Evolutionary conservation across 2,113 vertebrate genomes (phyloP).

Genomic region (Hyperopisus bebe): DNA sequence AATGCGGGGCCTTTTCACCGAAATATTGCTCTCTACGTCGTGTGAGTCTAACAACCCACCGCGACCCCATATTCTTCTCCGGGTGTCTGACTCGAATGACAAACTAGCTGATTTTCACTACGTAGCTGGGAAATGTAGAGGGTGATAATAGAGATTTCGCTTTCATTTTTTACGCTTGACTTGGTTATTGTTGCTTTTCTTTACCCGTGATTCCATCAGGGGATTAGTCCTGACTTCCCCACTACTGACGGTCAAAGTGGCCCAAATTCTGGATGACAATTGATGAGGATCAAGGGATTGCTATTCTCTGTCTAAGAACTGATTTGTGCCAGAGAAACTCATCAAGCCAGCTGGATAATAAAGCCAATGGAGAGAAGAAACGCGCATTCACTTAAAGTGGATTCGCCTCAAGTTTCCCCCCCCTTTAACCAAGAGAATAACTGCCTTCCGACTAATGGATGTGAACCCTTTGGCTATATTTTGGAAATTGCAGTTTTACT

Average conservation of each 20-base stretch:
- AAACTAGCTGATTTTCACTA: constrained; percentile 95
- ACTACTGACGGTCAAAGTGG: constrained; percentile 93
- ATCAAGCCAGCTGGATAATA: constrained; percentile 75
- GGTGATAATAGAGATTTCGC: constrained; percentile 99
- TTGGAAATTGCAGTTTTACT: background rate
- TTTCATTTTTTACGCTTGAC: constrained; percentile 99
- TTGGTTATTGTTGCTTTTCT: constrained; percentile 99
- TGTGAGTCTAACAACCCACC: constrained; percentile 98
- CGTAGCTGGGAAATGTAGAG: constrained; percentile 96
- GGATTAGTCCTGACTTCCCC: constrained; percentile 99
- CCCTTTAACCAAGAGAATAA: constrained; percentile 44
- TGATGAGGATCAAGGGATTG: constrained; percentile 91
- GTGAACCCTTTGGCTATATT: constrained; percentile 72
- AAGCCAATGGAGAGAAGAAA: constrained; percentile 65
- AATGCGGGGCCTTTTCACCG: constrained; percentile 80
- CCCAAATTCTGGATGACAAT: constrained; percentile 93
- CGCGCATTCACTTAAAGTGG: constrained; percentile 72
- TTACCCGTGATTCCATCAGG: constrained; percentile 94
- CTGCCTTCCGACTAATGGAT: constrained; percentile 74
- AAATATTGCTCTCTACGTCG: constrained; percentile 90
- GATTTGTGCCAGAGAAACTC: constrained; percentile 81
- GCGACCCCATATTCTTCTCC: constrained; percentile 93
- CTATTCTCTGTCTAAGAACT: constrained; percentile 80
- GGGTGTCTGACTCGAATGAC: constrained; percentile 97
- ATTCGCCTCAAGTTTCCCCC: constrained; percentile 60